These are phyloP conservation scores for Peromyscus maniculatus DNA, from an alignment of 2,113 vertebrate genomes.

Conservation along the genomic window DNA sequence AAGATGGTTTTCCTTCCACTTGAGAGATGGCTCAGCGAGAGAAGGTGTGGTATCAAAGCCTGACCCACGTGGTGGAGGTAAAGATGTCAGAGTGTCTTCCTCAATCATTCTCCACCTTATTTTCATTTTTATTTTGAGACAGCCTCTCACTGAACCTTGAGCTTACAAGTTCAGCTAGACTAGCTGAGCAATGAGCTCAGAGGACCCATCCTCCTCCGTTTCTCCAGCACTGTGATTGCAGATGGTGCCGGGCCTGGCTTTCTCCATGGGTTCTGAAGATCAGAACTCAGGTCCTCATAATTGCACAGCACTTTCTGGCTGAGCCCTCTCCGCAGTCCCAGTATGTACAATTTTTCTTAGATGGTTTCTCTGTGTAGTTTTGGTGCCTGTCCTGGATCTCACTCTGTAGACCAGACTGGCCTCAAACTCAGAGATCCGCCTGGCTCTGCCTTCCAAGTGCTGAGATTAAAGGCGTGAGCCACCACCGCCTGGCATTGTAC, in stretches of 20 bases:
- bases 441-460: too few species aligned
- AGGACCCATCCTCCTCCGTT: not conserved
- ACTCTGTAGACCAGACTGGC: too few species aligned
- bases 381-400: too few species aligned
- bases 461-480: too few species aligned
- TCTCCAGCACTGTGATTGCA: not conserved
- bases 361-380: too few species aligned
- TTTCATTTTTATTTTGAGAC: not conserved
- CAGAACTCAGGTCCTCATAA: not conserved
- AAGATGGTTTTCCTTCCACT: slow-evolving; percentile 28
- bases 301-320: not conserved
- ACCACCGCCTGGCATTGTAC: not conserved
- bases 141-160: not conserved
- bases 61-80: not conserved
- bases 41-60: not conserved
- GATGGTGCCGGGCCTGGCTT: too few species aligned
- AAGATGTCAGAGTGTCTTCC: not conserved
- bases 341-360: not conserved
- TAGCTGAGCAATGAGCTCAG: not conserved
- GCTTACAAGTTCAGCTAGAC: not conserved
- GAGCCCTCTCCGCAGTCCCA: too few species aligned
- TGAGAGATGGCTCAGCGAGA: not conserved
- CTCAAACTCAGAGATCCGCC: too few species aligned
- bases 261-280: not conserved
- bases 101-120: not conserved